Base-by-base conservation (phyloP, 2,797 vertebrate genomes). In the Valencia hispanica region DNA sequence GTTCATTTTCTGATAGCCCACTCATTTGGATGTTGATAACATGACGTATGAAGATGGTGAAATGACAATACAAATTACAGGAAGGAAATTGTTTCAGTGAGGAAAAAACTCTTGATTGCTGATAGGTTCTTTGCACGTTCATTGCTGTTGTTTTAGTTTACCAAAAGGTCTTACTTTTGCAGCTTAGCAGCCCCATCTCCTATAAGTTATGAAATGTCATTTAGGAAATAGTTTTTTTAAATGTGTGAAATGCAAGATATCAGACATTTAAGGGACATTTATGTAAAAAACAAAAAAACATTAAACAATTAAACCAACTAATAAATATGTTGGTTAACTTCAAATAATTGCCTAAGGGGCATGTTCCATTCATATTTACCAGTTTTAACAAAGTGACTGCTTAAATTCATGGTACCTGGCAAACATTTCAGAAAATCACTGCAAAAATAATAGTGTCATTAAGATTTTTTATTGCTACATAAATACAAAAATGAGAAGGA, bases 91-190 rank as follows among this genome's bases (percentile, higher is more conserved):
- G 69, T 75, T 75, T 74, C 11, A 22, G 39, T 25, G 34, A 34
- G 86, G 84, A 84, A 83, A 92, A 91, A 68, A 7, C 3, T 3
- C 71, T n/a, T 86, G 74, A 87, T 90, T 84, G 89, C 51, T 47
- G n/a, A 43, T 66, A 36, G 34, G 36, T 43, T 68, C 25, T 43
- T 43, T 2, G 39, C 65, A n/a, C 22, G 65, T 43, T 68, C 36
- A 17, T n/a, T 68, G 65, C 39, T 65, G 22, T 20, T 25, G 25
- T 39, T 63, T 63, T 36, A 0, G 34, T 63, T 39, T n/a, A 25
- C 9, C 20, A 22, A 39, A 22, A 25, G 22, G 61, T 39, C 18
- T 25, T 25, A 39, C 9, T 32, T 61, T 32, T 8, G 6, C 57
- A 20, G 25, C 34, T 25, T 5, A 6, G 5, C 32, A 65, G 34